These are phyloP conservation scores for Plutomurus gul DNA, from an alignment of 1,140 invertebrate species.

Conservation along the genomic window DNA sequence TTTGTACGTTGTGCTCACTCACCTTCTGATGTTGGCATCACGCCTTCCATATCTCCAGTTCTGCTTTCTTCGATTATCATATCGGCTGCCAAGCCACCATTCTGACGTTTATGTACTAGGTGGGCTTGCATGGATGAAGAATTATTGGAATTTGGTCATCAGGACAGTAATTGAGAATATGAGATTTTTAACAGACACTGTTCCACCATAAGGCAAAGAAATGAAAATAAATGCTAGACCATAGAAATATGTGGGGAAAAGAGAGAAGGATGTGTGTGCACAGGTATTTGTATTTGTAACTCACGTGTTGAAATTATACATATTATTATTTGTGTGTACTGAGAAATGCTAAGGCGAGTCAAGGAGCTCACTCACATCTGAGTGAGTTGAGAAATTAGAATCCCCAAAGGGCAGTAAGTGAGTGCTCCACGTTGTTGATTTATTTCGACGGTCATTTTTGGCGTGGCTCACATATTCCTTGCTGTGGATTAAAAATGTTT, in stretches of 20 bases:
- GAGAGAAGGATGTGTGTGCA: neutral
- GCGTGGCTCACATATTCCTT: conserved; percentile 11
- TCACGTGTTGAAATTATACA: conserved; percentile 3
- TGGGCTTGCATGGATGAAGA: conserved; percentile 11
- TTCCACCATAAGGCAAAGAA: no score
- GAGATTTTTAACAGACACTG: neutral
- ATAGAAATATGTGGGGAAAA: neutral
- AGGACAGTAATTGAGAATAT: neutral
- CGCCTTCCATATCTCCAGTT: no score
- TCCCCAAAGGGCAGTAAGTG: conserved; percentile 15
- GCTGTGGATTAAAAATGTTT: conserved; percentile 7
- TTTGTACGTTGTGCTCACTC: no score
- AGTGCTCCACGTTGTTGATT: conserved; percentile 21
- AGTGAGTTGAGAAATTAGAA: conserved; percentile 14
- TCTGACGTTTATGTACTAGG: conserved; percentile 22
- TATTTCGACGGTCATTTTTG: conserved; percentile 31
- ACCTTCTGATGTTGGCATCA: no score
- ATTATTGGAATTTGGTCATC: conserved; percentile 14
- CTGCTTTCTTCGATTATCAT: neutral
- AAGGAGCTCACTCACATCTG: conserved; percentile 1
- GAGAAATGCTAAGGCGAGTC: neutral
- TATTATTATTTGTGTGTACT: conserved; percentile 13
- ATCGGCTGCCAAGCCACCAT: neutral
- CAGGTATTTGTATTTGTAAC: neutral
- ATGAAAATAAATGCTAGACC: neutral